Base-by-base conservation (phyloP, 2,888 invertebrate genomes). In the Keiferia lycopersicella region DNA sequence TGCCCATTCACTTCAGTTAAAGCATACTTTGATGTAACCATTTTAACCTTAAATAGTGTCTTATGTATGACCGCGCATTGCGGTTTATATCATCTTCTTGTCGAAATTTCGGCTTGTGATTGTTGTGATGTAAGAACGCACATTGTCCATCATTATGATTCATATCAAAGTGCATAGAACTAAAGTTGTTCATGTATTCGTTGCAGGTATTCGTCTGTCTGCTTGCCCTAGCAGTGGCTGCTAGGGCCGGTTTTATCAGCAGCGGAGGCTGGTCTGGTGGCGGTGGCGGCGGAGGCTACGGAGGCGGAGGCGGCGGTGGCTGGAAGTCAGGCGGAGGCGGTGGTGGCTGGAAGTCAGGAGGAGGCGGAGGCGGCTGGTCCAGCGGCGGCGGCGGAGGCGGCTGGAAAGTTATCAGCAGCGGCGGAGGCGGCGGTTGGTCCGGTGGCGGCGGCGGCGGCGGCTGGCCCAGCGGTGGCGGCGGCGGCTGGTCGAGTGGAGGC, bases 171-270 rank as follows among this genome's bases (percentile, higher is more conserved):
- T 16, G 16, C 45, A 45, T 6, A 41, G 41, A 41, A 14, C 14
- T 14, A 14, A 41, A 41, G 3, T n/a, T n/a, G 2, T 30, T 30
- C 30, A 30, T 12, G 14, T 14, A 14, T 3, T 41, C 12, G 3
- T 41, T 0, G 41, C 50, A 91, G 91, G 85, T 91, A 69, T 90
- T 91, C 81, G 83, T 91, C 64, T 91, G 91, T 75, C 75, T 91
- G 48, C 79, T 91, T 76, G 87, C 87, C 66, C 71, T 90, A 67
- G 84, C 86, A 67, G 89, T 82, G 65, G 86, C 75, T 68, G 82
- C 80, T 34, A 80, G 82, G 59, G 90, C 88, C 76, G 91, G 91
- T 16, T 86, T 78, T 68, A 84, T 88, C 67, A 77, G 82, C 26
- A 61, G 56, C 18, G 63, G 68, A 45, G 72, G 73, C 38, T 70